These are phyloP conservation scores for Leptinotarsa juncta DNA, from an alignment of 2,888 invertebrate species.

Conservation along the genomic window DNA sequence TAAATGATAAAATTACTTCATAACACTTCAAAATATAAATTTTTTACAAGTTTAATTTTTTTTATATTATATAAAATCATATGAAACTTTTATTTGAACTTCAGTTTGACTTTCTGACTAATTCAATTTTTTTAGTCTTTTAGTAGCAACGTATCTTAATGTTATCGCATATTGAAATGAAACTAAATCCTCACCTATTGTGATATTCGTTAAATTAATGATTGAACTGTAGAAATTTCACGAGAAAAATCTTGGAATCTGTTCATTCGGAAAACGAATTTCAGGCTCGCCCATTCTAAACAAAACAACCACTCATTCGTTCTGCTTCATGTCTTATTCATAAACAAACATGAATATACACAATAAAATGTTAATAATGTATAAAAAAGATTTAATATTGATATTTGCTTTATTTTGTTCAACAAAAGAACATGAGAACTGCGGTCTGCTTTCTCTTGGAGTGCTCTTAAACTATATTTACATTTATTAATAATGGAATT, in stretches of 20 bases:
- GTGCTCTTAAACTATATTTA: slow-evolving; percentile 34
- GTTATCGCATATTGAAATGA: too few relatives aligned
- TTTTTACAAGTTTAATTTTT: too few relatives aligned
- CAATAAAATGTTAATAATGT: slow-evolving; percentile 24
- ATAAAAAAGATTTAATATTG: slow-evolving; percentile 22
- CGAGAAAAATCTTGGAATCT: background rate
- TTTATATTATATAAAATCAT: too few relatives aligned
- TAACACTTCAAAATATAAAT: too few relatives aligned
- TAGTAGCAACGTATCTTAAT: too few relatives aligned
- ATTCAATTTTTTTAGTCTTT: too few relatives aligned
- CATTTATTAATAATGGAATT: slow-evolving; percentile 43
- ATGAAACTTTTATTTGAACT: too few relatives aligned
- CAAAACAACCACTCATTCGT: slow-evolving; percentile 19
- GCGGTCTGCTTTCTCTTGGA: slow-evolving; percentile 31
- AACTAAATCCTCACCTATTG: too few relatives aligned
- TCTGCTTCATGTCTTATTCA: slow-evolving; percentile 12
- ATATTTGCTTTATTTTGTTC: slow-evolving; percentile 41
- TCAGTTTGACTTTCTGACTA: too few relatives aligned
- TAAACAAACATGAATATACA: slow-evolving; percentile 17
- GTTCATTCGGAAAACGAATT: background rate
- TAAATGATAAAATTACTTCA: too few relatives aligned
- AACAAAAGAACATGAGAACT: slow-evolving; percentile 40
- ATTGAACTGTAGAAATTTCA: too few relatives aligned
- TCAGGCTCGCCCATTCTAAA: background rate
- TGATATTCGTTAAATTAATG: too few relatives aligned